Conservation (phyloP, 2,797 vertebrate species). For the Thaleichthys pacificus region DNA sequence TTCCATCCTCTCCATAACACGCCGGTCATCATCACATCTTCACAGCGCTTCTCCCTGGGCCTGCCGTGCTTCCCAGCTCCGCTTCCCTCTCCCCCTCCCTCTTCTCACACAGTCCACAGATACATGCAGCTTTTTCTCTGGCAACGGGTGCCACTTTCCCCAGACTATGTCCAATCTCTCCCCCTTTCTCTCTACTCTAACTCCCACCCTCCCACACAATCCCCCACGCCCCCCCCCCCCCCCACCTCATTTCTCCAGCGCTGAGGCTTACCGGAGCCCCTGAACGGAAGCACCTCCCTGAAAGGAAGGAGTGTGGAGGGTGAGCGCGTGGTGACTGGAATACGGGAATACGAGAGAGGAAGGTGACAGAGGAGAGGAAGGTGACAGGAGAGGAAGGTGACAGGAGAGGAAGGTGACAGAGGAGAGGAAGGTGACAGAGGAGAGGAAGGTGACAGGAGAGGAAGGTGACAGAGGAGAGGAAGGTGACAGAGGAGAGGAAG, state of each 20-base stretch:
- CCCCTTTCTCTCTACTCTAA: neutral
- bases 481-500: neutral
- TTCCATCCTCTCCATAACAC: neutral
- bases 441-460: neutral
- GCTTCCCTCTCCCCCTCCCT: neutral
- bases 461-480: neutral
- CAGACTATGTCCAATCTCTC: neutral
- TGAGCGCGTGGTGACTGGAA: neutral
- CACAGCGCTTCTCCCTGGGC: neutral
- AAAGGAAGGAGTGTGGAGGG: constrained; percentile 3
- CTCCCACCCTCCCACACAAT: constrained; percentile 11
- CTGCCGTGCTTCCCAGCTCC: neutral
- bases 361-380: neutral
- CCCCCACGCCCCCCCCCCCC: neutral
- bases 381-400: neutral
- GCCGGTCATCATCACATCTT: neutral
- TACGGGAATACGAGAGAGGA: neutral
- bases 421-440: neutral
- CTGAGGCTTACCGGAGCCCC: constrained; percentile 8
- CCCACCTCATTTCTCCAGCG: constrained; percentile 22
- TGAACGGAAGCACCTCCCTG: constrained; percentile 26
- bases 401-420: neutral
- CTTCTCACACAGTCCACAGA: neutral
- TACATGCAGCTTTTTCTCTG: neutral
- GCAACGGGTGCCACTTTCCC: constrained; percentile 9